Evolutionary conservation across 2,888 invertebrate genomes (phyloP).

Genomic region (Corbicula japonica): DNA sequence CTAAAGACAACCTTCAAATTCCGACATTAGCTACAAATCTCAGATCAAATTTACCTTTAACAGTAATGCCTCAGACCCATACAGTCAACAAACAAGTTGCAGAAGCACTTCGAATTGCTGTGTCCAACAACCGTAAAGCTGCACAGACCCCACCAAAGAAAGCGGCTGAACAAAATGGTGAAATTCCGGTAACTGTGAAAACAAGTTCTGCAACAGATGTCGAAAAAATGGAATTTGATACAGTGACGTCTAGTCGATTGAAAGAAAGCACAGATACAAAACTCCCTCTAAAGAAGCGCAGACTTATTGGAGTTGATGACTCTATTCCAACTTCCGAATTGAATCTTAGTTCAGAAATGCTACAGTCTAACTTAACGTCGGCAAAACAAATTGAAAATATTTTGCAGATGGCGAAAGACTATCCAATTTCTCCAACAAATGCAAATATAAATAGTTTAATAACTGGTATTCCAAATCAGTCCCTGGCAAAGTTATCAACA

Average conservation of each 20-base stretch:
- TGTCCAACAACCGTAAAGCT: conserved; percentile 29
- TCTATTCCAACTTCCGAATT: not conserved
- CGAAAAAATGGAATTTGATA: conserved; percentile 13
- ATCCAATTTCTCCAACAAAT: conserved; percentile 15
- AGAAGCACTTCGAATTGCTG: conserved; percentile 47
- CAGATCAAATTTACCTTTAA: conserved; percentile 11
- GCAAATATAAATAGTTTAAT: not conserved
- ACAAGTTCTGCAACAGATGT: not conserved
- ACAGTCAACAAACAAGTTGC: conserved; percentile 53
- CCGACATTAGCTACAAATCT: no score
- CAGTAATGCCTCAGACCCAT: conserved; percentile 8
- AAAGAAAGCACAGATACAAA: conserved; percentile 62
- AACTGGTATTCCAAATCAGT: not conserved
- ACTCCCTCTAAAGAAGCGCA: conserved; percentile 71
- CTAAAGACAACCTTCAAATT: no score
- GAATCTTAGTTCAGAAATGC: not conserved
- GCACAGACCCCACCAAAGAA: not conserved
- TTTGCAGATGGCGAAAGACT: conserved; percentile 48
- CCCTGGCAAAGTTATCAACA: conserved; percentile 3
- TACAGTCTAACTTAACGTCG: conserved; percentile 13
- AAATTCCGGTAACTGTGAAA: not conserved
- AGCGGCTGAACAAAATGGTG: not conserved
- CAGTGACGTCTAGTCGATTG: not conserved
- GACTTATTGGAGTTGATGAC: conserved; percentile 45
- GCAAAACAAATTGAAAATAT: conserved; percentile 49